Base-by-base conservation (phyloP, 2,888 invertebrate species). In the Erannis defoliaria region DNA sequence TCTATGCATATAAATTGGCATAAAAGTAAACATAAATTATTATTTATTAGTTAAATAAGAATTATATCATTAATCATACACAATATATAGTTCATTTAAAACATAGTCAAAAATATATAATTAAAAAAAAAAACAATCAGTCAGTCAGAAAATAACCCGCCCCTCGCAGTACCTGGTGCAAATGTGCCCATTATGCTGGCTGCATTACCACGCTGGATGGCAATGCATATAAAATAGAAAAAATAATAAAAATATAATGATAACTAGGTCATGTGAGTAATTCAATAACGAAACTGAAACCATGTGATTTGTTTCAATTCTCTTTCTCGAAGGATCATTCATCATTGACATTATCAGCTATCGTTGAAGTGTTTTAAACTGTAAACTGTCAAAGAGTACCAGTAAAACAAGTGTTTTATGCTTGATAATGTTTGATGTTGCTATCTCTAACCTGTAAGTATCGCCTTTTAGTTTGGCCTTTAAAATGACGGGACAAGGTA, bases 251-350 rank as follows among this genome's bases (percentile, higher is more conserved):
- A 5, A 37, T 16, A 2, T 12, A 18, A 19, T 14, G 10, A 57
- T 60, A 54, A 55, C 33, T 63, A 65, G 66, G 68, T 72, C 69
- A 67, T 60, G 67, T 69, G 66, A 64, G 54, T 23, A 29, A 14
- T 6, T 18, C 46, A 43, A 19, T n/a, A 9, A 40, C 21, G 1
- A 23, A 21, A 31, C 16, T 21, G 5, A 56, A 43, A 59, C 43
- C 64, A 66, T 66, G 66, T 65, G 66, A 68, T 64, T 49, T 51
- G 8, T 45, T 54, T 35, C 45, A 35, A 9, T 40, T 19, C 23
- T 48, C 31, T 55, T 54, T 35, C 35, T 26, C 33, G 33, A 37
- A 50, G 50, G 51, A 68, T 67, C 64, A 68, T 64, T 58, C 64
- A 65, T 68, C 37, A 50, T 18, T 61, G 63, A 62, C 62, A 45